Evolutionary conservation across 2,888 invertebrate species (phyloP).

Genomic region (Meteorus cinctellus): DNA sequence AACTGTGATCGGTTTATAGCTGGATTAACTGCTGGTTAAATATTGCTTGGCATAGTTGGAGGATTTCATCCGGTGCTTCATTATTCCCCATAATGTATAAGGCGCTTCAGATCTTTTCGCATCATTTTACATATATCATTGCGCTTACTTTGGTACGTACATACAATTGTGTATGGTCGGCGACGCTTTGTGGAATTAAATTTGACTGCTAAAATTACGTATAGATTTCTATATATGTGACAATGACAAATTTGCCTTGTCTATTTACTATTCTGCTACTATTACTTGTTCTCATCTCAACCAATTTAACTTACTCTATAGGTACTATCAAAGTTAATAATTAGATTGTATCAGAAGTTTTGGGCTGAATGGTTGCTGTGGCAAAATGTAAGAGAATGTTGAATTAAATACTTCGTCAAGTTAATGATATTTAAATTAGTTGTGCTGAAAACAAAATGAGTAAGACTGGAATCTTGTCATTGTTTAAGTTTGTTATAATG

Average conservation of each 20-base stretch:
- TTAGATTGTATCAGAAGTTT: constrained; percentile 28
- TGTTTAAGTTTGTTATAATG: neutral
- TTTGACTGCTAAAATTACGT: neutral
- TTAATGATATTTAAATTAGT: neutral
- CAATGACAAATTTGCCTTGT: constrained; percentile 18
- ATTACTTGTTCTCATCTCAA: neutral
- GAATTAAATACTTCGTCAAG: neutral
- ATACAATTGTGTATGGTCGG: constrained; percentile 1
- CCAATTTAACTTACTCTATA: neutral
- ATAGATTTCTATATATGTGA: constrained; percentile 4
- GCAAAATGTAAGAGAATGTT: neutral
- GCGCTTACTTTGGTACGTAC: neutral
- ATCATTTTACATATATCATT: neutral
- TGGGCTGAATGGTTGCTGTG: neutral
- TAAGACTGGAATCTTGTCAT: neutral
- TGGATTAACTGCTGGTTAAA: constrained; percentile 47
- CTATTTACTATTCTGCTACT: constrained; percentile 2
- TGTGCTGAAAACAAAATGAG: neutral
- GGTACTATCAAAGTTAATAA: constrained; percentile 23
- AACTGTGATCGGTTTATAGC: constrained; percentile 51
- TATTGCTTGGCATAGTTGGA: constrained; percentile 11
- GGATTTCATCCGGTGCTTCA: constrained; percentile 16
- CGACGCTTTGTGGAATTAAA: constrained; percentile 20
- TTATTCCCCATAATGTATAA: neutral
- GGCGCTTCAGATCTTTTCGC: neutral